phyloP scores from a whole-genome alignment of 2,888 invertebrate genomes.

The Auanema sp. region DNA sequence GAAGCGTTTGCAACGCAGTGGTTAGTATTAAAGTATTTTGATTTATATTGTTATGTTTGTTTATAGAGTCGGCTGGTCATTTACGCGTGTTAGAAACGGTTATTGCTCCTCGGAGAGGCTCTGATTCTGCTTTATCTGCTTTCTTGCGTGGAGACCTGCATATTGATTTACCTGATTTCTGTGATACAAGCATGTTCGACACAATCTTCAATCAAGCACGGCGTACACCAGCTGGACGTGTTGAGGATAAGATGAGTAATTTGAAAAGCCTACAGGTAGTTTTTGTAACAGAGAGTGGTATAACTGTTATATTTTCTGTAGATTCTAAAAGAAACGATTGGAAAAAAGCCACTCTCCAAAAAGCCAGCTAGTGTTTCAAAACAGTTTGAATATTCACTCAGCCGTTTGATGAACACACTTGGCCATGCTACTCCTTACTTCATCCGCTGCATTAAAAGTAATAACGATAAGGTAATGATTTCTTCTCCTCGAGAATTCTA shows the following conservation, averaged over 20 bases:
- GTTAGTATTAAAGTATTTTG: slow-evolving; percentile 6
- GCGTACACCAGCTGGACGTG: slow-evolving; percentile 39
- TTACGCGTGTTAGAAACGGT: slow-evolving; percentile 37
- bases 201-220: slow-evolving; percentile 60
- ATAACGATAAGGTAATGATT: slow-evolving; percentile 81
- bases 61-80: slow-evolving; percentile 54
- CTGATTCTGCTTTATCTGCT: slow-evolving; percentile 59
- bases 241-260: slow-evolving; percentile 49
- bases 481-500: too few species aligned
- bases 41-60: neutral
- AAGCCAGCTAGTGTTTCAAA: slow-evolving; percentile 84
- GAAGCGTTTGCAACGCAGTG: slow-evolving; percentile 53
- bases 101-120: slow-evolving; percentile 34
- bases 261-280: slow-evolving; percentile 46
- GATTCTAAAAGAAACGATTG: slow-evolving; percentile 86
- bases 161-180: slow-evolving; percentile 59
- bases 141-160: slow-evolving; percentile 61
- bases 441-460: slow-evolving; percentile 90
- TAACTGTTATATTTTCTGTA: slow-evolving; percentile 67
- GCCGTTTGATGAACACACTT: slow-evolving; percentile 87
- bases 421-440: slow-evolving; percentile 86
- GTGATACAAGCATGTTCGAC: slow-evolving; percentile 62
- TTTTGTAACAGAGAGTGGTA: slow-evolving; percentile 71
- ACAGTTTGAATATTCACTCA: slow-evolving; percentile 85
- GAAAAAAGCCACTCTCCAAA: slow-evolving; percentile 66